Percentiles rank a stretch among this genome's conserved stretches.
These are phyloP conservation scores for Opisthograptis luteolata DNA, from an alignment of 2,888 invertebrate genomes.

Conservation along the genomic window DNA sequence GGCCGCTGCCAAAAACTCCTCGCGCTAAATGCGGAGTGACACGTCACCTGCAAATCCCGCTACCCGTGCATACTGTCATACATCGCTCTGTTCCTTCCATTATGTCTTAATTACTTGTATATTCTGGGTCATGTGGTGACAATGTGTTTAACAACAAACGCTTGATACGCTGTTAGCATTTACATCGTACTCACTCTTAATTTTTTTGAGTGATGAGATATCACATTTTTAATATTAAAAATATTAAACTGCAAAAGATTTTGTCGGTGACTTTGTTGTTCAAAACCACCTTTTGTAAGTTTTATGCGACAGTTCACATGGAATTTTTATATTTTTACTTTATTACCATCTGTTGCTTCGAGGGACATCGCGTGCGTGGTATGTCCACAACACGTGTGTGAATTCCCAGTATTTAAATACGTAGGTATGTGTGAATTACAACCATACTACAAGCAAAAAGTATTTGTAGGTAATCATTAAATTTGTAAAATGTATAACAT, in stretches of 20 bases:
- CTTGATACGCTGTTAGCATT: constrained; percentile 13
- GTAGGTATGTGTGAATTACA: not conserved
- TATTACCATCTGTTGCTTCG: constrained; percentile 5
- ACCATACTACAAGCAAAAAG: not conserved
- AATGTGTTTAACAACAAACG: constrained; percentile 32
- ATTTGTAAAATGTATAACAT: no score
- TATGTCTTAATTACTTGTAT: constrained; percentile 49
- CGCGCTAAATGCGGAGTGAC: constrained; percentile 70
- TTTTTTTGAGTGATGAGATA: not conserved
- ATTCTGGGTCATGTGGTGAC: constrained; percentile 42
- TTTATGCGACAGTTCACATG: not conserved
- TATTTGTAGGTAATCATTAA: no score
- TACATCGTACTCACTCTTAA: constrained; percentile 1
- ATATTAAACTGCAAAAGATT: not conserved
- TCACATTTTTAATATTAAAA: not conserved
- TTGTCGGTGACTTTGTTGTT: not conserved
- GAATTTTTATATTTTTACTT: not conserved
- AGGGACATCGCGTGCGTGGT: not conserved
- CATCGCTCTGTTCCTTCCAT: constrained; percentile 39
- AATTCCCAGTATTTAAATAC: constrained; percentile 2
- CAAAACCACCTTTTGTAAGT: not conserved
- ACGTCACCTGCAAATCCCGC: constrained; percentile 55
- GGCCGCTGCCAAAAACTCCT: constrained; percentile 68
- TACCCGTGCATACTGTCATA: constrained; percentile 51
- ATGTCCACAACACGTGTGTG: constrained; percentile 1